Conservation (phyloP, 2,113 vertebrate species). For the Perca flavescens region DNA sequence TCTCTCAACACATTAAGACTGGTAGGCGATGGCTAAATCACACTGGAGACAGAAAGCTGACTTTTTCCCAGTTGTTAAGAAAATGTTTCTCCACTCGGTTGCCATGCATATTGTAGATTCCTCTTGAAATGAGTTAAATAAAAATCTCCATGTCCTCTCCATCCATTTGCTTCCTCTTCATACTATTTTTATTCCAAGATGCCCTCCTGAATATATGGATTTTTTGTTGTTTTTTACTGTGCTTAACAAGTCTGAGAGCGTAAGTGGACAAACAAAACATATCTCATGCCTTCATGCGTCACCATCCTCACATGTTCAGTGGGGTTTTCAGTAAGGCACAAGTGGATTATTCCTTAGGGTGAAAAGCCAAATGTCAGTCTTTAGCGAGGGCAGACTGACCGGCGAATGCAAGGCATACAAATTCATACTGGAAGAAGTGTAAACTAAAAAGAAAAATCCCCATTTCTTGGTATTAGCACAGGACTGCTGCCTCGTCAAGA, state of each 20-base stretch:
- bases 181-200: neutral
- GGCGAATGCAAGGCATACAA: conserved; percentile 54
- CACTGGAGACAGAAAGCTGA: conserved; percentile 18
- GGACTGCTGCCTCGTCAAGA: conserved; percentile 14
- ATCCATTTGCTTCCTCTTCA: neutral
- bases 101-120: conserved; percentile 22
- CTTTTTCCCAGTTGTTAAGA: neutral
- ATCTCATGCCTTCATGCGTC: conserved; percentile 19
- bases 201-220: neutral
- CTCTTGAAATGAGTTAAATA: neutral
- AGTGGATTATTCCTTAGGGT: conserved; percentile 65
- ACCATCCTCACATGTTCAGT: conserved; percentile 37
- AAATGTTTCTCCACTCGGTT: conserved; percentile 1
- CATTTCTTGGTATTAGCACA: conserved; percentile 51
- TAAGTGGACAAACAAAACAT: neutral
- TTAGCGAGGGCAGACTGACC: conserved; percentile 38
- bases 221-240: conserved; percentile 20
- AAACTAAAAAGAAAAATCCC: conserved; percentile 38
- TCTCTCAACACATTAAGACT: conserved; percentile 8
- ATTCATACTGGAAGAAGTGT: conserved; percentile 45
- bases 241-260: conserved; percentile 23
- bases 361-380: conserved; percentile 56
- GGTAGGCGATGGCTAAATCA: conserved; percentile 4
- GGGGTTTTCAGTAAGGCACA: conserved; percentile 76
- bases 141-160: neutral